phyloP scores from a whole-genome alignment of 2,888 invertebrate species.

The Galerucella calmariensis region DNA sequence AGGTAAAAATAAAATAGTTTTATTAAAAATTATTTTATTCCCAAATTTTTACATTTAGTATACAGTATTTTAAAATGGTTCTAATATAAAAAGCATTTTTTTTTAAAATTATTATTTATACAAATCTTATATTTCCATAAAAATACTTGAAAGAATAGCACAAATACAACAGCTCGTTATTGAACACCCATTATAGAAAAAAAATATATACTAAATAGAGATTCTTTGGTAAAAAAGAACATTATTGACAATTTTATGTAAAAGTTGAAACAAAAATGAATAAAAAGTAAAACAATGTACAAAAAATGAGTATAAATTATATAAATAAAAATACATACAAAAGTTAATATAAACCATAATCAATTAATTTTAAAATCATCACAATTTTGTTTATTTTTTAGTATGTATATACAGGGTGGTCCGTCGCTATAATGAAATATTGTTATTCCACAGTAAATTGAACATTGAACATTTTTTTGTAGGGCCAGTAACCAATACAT shows the following conservation, averaged over 20 bases:
- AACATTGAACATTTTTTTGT: too few relatives aligned
- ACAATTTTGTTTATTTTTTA: constrained; percentile 18
- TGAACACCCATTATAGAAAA: constrained; percentile 32
- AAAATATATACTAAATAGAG: constrained; percentile 31
- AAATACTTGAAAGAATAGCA: constrained; percentile 28
- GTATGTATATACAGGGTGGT: too few relatives aligned
- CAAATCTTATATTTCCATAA: constrained; percentile 25
- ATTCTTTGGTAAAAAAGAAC: constrained; percentile 47
- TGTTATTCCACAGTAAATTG: too few relatives aligned
- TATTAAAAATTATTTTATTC: constrained; percentile 40
- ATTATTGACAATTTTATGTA: constrained; percentile 40
- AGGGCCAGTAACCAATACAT: too few relatives aligned
- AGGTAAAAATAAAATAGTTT: not conserved
- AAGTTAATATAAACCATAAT: constrained; percentile 21
- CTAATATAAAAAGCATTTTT: constrained; percentile 37
- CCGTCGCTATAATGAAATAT: too few relatives aligned
- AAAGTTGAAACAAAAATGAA: constrained; percentile 28
- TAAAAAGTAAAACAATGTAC: constrained; percentile 41
- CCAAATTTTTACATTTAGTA: constrained; percentile 36
- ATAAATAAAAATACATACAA: constrained; percentile 40
- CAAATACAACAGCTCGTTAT: constrained; percentile 33
- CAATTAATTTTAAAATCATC: constrained; percentile 21
- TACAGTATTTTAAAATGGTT: constrained; percentile 33
- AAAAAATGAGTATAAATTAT: constrained; percentile 45
- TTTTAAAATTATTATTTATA: constrained; percentile 19